Evolutionary conservation across 1,140 invertebrate species (phyloP).

Genomic region (Maconellicoccus hirsutus): DNA sequence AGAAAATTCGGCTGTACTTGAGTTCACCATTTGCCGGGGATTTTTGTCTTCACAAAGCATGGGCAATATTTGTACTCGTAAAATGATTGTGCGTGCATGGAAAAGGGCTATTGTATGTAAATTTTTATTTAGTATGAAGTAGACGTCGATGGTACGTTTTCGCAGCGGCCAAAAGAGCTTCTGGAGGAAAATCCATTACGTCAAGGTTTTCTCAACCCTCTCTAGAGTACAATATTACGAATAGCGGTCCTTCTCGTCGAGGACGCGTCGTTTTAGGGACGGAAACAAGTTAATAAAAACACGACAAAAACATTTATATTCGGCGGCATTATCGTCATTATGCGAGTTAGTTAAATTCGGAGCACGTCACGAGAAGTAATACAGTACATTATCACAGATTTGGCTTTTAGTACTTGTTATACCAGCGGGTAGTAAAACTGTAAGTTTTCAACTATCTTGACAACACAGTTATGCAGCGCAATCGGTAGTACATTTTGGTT

Average conservation of each 20-base stretch:
- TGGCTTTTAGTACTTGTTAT: constrained; percentile 2
- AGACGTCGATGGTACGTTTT: too few species aligned
- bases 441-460: neutral
- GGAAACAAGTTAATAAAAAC: constrained; percentile 13
- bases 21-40: too few species aligned
- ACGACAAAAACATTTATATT: constrained; percentile 20
- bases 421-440: constrained; percentile 2
- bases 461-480: neutral
- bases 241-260: neutral
- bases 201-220: neutral
- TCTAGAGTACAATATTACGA: neutral
- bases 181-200: neutral
- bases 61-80: too few species aligned
- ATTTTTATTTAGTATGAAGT: too few species aligned
- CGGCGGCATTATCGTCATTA: constrained; percentile 6
- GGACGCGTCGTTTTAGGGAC: neutral
- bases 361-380: constrained; percentile 12
- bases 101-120: too few species aligned
- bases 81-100: too few species aligned
- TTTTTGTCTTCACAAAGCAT: too few species aligned
- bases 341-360: constrained; percentile 10
- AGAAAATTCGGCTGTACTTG: too few species aligned
- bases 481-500: neutral
- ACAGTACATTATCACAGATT: constrained; percentile 13
- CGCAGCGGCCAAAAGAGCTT: too few species aligned